Conservation (phyloP, 2,113 vertebrate species). For the Leucopternis melanops region DNA sequence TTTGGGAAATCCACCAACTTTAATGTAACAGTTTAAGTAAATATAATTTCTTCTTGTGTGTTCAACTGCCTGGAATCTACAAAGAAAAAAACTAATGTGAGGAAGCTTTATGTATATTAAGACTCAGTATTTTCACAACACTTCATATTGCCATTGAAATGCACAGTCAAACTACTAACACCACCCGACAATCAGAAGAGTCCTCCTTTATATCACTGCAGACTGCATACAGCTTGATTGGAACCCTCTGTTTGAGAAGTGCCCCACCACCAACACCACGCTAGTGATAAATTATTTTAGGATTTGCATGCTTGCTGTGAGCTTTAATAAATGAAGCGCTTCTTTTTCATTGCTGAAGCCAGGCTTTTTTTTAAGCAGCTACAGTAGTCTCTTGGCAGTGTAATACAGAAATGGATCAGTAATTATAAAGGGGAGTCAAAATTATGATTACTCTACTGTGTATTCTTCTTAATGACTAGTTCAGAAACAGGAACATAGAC, state of each 20-base stretch:
- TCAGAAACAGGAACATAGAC: not conserved
- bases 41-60: not conserved
- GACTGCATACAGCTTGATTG: not conserved
- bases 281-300: constrained; percentile 28
- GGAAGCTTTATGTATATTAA: not conserved
- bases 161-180: not conserved
- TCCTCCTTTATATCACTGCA: constrained; percentile 15
- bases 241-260: not conserved
- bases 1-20: not conserved
- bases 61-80: not conserved
- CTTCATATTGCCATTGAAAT: not conserved
- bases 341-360: constrained; percentile 6
- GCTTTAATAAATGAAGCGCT: not conserved
- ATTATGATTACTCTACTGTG: constrained; percentile 22
- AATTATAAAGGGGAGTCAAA: constrained; percentile 48
- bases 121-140: not conserved
- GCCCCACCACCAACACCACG: not conserved
- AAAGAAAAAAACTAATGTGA: not conserved
- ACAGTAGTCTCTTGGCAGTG: not conserved
- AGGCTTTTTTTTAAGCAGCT: constrained; percentile 13
- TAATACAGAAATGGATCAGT: constrained; percentile 6
- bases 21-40: not conserved
- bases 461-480: constrained; percentile 45
- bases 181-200: not conserved
- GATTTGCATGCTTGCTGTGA: not conserved